A percentile compares a stretch with the other conserved stretches of the same genome.
Conservation (phyloP, 2,888 invertebrate species). For the Harpalus rubripes region DNA sequence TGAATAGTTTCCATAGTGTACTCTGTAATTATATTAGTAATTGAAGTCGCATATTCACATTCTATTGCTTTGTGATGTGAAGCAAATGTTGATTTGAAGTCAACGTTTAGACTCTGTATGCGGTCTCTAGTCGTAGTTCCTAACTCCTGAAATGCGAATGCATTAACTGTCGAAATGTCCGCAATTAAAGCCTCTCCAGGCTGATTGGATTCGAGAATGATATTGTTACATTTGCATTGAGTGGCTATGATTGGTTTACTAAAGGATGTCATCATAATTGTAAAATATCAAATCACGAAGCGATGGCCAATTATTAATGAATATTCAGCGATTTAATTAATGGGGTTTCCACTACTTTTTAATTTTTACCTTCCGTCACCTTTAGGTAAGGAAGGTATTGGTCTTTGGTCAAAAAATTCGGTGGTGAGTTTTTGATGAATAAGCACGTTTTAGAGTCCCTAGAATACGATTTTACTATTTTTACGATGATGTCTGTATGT, state of each 20-base stretch:
- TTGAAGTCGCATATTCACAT: neutral
- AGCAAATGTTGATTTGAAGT: constrained; percentile 1
- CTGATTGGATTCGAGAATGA: neutral
- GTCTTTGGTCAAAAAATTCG: too few relatives aligned
- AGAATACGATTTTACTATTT: too few relatives aligned
- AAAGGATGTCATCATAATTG: neutral
- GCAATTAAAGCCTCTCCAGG: neutral
- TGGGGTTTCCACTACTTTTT: too few relatives aligned
- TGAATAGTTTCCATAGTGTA: neutral
- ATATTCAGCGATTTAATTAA: too few relatives aligned
- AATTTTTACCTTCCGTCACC: too few relatives aligned
- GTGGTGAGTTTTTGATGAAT: too few relatives aligned
- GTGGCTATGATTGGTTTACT: neutral
- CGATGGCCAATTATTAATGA: too few relatives aligned
- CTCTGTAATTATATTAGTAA: constrained; percentile 13
- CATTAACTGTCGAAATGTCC: neutral
- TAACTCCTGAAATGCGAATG: neutral
- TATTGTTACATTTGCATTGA: neutral
- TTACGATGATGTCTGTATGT: too few relatives aligned
- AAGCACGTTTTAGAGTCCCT: too few relatives aligned
- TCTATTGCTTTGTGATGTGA: neutral
- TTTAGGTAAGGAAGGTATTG: too few relatives aligned
- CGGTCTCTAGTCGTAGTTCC: too few relatives aligned
- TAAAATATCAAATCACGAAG: neutral
- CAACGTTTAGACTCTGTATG: neutral